Evolutionary conservation across 2,797 vertebrate species (phyloP).

Genomic region (Poecile montanus): DNA sequence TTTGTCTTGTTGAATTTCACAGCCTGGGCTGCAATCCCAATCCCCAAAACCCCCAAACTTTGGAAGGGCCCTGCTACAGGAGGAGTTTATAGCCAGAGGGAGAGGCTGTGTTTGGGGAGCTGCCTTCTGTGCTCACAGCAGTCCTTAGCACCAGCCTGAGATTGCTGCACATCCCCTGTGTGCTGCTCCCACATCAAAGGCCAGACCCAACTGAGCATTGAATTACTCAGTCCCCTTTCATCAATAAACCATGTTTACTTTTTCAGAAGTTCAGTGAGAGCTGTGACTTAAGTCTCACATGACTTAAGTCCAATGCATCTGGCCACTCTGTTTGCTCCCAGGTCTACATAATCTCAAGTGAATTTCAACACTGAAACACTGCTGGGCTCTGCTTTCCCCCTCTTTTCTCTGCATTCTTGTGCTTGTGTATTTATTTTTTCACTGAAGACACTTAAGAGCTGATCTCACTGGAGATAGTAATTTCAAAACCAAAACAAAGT

Average conservation of each 20-base stretch:
- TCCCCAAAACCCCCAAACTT: not conserved
- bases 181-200: not conserved
- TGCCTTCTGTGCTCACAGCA: not conserved
- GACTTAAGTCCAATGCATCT: not conserved
- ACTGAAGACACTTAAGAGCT: not conserved
- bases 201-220: not conserved
- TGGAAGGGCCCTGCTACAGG: not conserved
- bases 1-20: not conserved
- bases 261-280: slow-evolving; percentile 5
- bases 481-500: slow-evolving; percentile 29
- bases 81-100: not conserved
- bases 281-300: not conserved
- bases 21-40: not conserved
- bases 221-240: not conserved
- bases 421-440: slow-evolving; percentile 17
- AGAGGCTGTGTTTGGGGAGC: not conserved
- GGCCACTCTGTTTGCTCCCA: not conserved
- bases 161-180: not conserved
- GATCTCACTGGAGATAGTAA: not conserved
- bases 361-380: not conserved
- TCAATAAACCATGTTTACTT: slow-evolving; percentile 29
- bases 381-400: not conserved
- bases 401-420: not conserved
- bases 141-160: not conserved
- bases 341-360: not conserved